Evolutionary conservation across 2,888 invertebrate species (phyloP).

Genomic region (Chelonus formosanus): DNA sequence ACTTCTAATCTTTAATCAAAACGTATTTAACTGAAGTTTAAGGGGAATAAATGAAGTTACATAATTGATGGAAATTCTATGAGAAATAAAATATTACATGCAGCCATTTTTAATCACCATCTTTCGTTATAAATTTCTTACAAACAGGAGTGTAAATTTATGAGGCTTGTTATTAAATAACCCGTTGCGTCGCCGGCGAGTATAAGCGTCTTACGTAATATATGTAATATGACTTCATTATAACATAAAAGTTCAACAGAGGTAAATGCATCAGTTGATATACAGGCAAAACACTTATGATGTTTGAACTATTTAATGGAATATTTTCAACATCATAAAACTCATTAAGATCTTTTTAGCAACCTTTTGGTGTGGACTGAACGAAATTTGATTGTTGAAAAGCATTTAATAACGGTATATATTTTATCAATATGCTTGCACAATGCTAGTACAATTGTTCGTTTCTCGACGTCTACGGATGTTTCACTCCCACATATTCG

Average conservation of each 20-base stretch:
- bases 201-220: slow-evolving; percentile 9
- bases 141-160: slow-evolving; percentile 46
- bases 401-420: neutral
- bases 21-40: too few relatives aligned
- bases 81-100: slow-evolving; percentile 6
- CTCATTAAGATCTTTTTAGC: too few relatives aligned
- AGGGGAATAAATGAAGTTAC: too few relatives aligned
- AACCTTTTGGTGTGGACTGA: neutral
- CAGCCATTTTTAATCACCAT: neutral
- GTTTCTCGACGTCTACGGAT: neutral
- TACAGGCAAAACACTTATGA: neutral
- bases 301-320: too few relatives aligned
- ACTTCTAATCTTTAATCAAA: too few relatives aligned
- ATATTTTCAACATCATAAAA: too few relatives aligned
- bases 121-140: slow-evolving; percentile 43
- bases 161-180: slow-evolving; percentile 53
- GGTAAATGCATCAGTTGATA: slow-evolving; percentile 11
- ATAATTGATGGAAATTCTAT: too few relatives aligned
- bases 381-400: neutral
- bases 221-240: slow-evolving; percentile 22
- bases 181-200: slow-evolving; percentile 26
- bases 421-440: neutral
- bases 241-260: slow-evolving; percentile 27
- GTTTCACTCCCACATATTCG: slow-evolving; percentile 10
- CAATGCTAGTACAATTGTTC: slow-evolving; percentile 3